Evolutionary conservation across 2,797 vertebrate genomes (phyloP).

Genomic region (Sebastes alutus): DNA sequence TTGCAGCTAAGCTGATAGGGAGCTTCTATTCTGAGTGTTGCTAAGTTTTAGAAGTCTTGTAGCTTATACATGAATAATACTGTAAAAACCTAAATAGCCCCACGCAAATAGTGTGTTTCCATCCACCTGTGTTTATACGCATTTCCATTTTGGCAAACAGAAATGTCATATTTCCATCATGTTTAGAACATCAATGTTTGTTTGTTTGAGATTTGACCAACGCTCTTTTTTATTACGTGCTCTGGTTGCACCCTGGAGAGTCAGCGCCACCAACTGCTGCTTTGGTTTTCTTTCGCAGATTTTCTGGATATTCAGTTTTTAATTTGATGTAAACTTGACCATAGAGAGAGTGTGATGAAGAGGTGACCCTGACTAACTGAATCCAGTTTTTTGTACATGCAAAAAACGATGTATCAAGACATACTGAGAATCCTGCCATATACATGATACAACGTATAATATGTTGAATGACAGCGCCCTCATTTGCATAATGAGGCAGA

Average conservation of each 20-base stretch:
- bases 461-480: neutral
- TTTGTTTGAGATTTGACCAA: no score
- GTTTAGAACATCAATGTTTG: no score
- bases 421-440: neutral
- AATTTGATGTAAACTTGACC: neutral
- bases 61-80: neutral
- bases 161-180: no score
- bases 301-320: neutral
- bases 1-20: constrained; percentile 45
- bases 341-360: neutral
- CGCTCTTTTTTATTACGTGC: no score
- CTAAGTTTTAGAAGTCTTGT: neutral
- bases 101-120: neutral
- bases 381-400: no score
- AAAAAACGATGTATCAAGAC: neutral
- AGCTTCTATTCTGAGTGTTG: constrained; percentile 24
- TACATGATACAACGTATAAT: neutral
- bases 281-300: neutral
- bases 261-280: neutral
- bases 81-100: neutral
- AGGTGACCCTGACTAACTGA: no score
- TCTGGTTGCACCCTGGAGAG: neutral
- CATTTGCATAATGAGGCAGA: no score
- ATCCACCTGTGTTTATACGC: neutral
- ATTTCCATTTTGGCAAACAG: neutral